Evolutionary conservation across 2,797 vertebrate genomes (phyloP), one percentile per base, ranked within the genome.

Genomic region (Enteromius treurensis): DNA sequence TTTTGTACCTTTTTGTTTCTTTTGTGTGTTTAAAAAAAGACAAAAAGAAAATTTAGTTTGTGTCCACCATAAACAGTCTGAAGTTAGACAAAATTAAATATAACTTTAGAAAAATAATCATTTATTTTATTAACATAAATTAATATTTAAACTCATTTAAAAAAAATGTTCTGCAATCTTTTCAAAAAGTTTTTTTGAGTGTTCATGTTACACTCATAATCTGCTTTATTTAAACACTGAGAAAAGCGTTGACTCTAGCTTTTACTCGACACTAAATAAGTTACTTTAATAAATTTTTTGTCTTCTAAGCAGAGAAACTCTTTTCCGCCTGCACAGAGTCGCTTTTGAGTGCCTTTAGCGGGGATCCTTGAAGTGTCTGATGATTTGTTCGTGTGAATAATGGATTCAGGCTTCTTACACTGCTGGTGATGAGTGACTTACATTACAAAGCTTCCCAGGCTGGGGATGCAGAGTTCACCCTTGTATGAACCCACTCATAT

Each of bases 301-400:
- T 29, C 75, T 68, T n/a, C 9, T 5, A 11, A 69, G 62, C 82
- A 62, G 13, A 77, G 32, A 10, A 51, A 60, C 58, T 65, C 75
- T 60, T 82, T 86, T 51, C 32, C 8, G 55, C 55, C 73, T 37
- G 47, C 62, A 37, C 64, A 10, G 64, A 62, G 74, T 87, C 58
- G 47, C 81, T 81, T 84, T 78, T 32, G 75, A 75, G 34, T 62
- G 47, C 64, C 70, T 83, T 77, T 64, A 79, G 69, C 74, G 76
- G 75, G 60, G 32, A 78, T 79, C 40, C 69, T 87, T 87, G 75
- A 88, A 86, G 74, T 87, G 80, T 79, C 70, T 88, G 82, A 86
- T 87, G 82, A 88, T 88, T 86, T 86, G 82, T 86, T 86, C 19
- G 8, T 86, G 85, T 89, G 80, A 88, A 88, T 85, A 89, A 88